Evolutionary conservation across 2,797 vertebrate species (phyloP), one percentile per base, ranked within the genome.

Genomic region (Danio choprae): DNA sequence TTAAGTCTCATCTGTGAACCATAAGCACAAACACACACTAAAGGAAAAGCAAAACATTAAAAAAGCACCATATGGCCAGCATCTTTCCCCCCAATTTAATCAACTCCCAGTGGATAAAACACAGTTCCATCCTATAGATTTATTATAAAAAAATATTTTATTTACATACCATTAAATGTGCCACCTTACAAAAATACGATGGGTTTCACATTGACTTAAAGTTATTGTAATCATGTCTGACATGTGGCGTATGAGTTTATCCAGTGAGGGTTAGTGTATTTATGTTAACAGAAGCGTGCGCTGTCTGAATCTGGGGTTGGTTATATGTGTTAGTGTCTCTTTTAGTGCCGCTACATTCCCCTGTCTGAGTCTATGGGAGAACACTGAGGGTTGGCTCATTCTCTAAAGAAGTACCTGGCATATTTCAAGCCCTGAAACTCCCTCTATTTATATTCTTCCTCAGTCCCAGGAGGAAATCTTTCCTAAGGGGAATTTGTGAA

Each of bases 371-470:
- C 80, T 63, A 72, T 65, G 69, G 84, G 87, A 90, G 89, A 92
- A 88, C 87, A 89, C 84, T 87, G 50, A 80, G 87, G 84, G 88
- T 88, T 87, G 87, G 83, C 77, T 83, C 68, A 22, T 60, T 48
- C 6, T 44, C 4, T 76, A 76, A 13, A 59, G 22, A 84, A 73
- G 56, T 74, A 82, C 81, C 80, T 81, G 59, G 68, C 55, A 7
- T 46, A 65, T 22, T 76, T 44, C 67, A 56, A n/a, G 44, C 64
- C 10, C 41, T 74, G 68, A 71, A 44, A 80, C 68, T 65, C 16
- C 50, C 41, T 29, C 38, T 63, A 20, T 80, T 43, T 64, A 73
- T 46, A 67, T 73, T 72, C 56, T 67, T 55, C 53, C 46, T 67
- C n/a, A 55, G 53, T 80, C 83, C 59, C 73, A 55, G 62, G 75